phyloP scores from a whole-genome alignment of 1,140 invertebrate genomes.

The Danaus plexippus region DNA sequence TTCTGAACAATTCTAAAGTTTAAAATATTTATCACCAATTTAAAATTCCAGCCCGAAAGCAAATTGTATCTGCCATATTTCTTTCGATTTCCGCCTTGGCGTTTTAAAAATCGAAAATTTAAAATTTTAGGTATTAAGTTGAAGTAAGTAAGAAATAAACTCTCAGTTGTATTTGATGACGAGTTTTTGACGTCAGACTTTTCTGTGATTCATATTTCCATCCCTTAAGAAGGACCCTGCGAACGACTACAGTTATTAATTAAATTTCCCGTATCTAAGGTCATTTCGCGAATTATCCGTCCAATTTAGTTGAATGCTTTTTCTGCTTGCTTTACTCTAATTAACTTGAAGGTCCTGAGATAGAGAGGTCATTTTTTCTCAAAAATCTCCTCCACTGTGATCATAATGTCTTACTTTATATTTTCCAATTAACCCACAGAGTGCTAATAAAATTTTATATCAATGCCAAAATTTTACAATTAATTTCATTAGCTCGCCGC shows the following conservation, averaged over 20 bases:
- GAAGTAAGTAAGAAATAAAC: no score
- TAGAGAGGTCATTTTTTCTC: slow-evolving; percentile 24
- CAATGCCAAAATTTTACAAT: slow-evolving; percentile 21
- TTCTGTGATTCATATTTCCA: slow-evolving; percentile 5
- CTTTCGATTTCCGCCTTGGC: not conserved
- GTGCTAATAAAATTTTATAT: slow-evolving; percentile 22
- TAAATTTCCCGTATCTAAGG: slow-evolving; percentile 36
- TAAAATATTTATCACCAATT: slow-evolving; percentile 40
- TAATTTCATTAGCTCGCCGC: slow-evolving; percentile 4
- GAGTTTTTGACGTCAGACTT: no score
- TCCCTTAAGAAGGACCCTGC: slow-evolving; percentile 9
- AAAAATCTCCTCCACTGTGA: slow-evolving; percentile 37
- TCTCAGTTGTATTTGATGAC: no score
- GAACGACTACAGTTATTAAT: slow-evolving; percentile 37
- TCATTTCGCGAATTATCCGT: slow-evolving; percentile 29
- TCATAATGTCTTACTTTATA: slow-evolving; percentile 44
- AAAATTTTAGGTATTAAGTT: no score
- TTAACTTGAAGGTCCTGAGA: slow-evolving; percentile 53
- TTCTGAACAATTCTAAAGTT: slow-evolving; percentile 39
- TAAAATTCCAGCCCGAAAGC: no score
- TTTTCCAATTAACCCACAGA: slow-evolving; percentile 15
- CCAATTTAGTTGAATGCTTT: slow-evolving; percentile 56
- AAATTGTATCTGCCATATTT: slow-evolving; percentile 9
- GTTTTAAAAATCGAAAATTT: no score
- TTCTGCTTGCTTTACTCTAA: slow-evolving; percentile 39